These are phyloP conservation scores for Proterorhinus semilunaris DNA, from an alignment of 2,113 vertebrate species.

Conservation along the genomic window DNA sequence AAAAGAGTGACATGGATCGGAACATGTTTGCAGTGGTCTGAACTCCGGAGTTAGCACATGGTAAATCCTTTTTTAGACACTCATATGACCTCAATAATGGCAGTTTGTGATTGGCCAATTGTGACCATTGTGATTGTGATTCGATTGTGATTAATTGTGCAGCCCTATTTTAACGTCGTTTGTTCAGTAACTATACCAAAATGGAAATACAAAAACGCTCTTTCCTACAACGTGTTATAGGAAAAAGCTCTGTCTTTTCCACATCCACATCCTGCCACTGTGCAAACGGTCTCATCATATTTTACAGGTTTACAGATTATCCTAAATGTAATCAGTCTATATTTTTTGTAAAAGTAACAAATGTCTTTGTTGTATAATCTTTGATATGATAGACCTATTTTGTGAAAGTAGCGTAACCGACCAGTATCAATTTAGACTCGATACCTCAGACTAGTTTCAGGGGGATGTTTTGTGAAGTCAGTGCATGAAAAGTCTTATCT, in stretches of 20 bases:
- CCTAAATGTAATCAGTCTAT: constrained; percentile 66
- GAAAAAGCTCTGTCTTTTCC: constrained; percentile 22
- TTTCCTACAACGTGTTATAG: constrained; percentile 17
- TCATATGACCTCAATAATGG: too few relatives aligned
- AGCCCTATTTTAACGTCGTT: constrained; percentile 32
- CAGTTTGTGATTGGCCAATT: too few relatives aligned
- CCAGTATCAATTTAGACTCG: constrained; percentile 51
- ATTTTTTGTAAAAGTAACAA: constrained; percentile 68
- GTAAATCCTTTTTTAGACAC: too few relatives aligned
- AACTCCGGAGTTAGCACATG: too few relatives aligned
- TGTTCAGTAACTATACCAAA: constrained; percentile 70
- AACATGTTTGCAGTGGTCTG: too few relatives aligned
- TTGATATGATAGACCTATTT: constrained; percentile 74
- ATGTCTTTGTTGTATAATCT: constrained; percentile 66
- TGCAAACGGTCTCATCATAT: constrained; percentile 72
- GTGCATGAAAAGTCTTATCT: constrained; percentile 26
- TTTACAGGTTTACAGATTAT: constrained; percentile 65
- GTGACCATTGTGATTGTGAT: too few relatives aligned
- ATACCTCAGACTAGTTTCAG: constrained; percentile 66
- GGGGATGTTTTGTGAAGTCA: constrained; percentile 25
- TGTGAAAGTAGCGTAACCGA: constrained; percentile 63
- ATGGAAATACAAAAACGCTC: constrained; percentile 52
- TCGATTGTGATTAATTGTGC: too few relatives aligned
- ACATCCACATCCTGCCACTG: constrained; percentile 71
- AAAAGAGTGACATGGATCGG: too few relatives aligned